Evolutionary conservation across 2,888 invertebrate genomes (phyloP).

Genomic region (Hirudinaria manillensis): DNA sequence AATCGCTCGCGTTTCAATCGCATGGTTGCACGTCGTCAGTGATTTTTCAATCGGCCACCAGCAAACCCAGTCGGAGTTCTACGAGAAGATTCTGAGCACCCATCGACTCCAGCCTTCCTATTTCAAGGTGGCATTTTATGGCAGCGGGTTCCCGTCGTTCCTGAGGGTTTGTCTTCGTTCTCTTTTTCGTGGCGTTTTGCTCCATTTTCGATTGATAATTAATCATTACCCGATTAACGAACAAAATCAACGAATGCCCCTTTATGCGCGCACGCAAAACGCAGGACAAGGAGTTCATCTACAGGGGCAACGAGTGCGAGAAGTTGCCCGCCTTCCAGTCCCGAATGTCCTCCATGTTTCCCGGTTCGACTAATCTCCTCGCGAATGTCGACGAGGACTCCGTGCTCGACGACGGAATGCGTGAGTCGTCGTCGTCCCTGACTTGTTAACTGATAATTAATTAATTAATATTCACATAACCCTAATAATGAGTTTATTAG

Average conservation of each 20-base stretch:
- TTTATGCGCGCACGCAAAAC: background rate
- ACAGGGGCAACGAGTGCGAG: conserved; percentile 49
- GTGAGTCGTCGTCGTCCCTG: conserved; percentile 49
- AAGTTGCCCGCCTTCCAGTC: conserved; percentile 46
- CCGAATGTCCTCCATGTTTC: conserved; percentile 47
- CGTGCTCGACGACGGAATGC: conserved; percentile 62
- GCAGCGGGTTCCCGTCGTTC: conserved; percentile 85
- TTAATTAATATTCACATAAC: too few relatives aligned
- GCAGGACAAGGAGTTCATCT: conserved; percentile 52
- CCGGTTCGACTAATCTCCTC: conserved; percentile 45
- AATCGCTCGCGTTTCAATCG: background rate
- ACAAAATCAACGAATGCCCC: background rate
- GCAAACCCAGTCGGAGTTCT: conserved; percentile 79
- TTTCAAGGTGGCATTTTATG: conserved; percentile 90
- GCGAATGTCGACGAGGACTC: conserved; percentile 43
- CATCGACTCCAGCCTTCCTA: conserved; percentile 87
- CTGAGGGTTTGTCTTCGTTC: conserved; percentile 68
- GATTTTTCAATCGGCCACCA: conserved; percentile 35
- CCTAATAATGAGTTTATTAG: too few relatives aligned
- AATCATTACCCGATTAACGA: background rate
- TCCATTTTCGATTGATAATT: background rate
- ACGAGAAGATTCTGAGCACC: conserved; percentile 81
- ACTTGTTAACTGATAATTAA: too few relatives aligned
- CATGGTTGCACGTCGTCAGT: too few relatives aligned
- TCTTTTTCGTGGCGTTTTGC: background rate